Evolutionary conservation across 2,888 invertebrate species (phyloP), one percentile per base, ranked within the genome.

Genomic region (Leptothorax acervorum): DNA sequence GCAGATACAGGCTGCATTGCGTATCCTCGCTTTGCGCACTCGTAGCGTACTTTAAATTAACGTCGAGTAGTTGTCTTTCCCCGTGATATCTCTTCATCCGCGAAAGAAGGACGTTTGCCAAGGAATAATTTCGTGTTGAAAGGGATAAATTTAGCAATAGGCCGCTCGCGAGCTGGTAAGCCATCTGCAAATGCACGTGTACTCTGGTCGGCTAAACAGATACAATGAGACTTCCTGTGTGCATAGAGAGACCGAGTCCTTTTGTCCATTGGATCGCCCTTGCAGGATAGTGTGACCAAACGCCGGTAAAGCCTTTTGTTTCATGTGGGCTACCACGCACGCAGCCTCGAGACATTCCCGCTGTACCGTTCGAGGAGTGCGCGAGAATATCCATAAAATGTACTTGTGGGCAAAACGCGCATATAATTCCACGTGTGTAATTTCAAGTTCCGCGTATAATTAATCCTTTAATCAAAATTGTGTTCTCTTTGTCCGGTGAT

Each of bases 241-340:
- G 60, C 70, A 71, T 60, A 79, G 60, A 79, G 79, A 81, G 48
- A 62, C 60, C 23, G 57, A 79, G 79, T 73, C 84, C 81, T 84
- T 84, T 84, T 84, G 84, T 84, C 62, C 81, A 71, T 66, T 53
- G 81, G 83, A 66, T 79, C 81, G 79, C 8, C 70, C 39, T 18
- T 68, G 68, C 53, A 73, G 63, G 82, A 74, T 82, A 81, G 75
- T 82, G 81, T 71, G 84, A 70, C 70, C 84, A 81, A 84, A 71
- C 39, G 71, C 81, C 82, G 83, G 81, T 81, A 84, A 84, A 84
- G 71, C 71, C 65, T 81, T 82, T 84, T 84, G 84, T 84, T 70
- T 81, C 63, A 65, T 65, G 65, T 65, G 68, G 81, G 51, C 28
- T 71, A 73, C 74, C 81, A 31, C 35, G 28, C 55, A 63, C 81